Percentiles rank a stretch among this genome's conserved stretches.
Evolutionary conservation across 2,113 vertebrate species (phyloP).

Genomic region (Chlorodrepanis virens): DNA sequence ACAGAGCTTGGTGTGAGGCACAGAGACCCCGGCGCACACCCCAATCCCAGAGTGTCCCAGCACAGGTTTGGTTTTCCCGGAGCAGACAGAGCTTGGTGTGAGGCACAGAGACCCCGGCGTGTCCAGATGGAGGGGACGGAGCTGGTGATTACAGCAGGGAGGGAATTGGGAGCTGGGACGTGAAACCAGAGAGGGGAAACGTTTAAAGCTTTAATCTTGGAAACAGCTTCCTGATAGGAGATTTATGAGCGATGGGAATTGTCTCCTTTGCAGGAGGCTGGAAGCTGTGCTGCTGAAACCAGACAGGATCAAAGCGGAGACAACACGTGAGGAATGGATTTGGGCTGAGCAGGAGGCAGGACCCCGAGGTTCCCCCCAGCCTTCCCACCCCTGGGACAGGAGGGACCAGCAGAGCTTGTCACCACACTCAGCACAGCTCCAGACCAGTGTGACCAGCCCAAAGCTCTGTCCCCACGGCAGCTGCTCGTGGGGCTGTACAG

Average conservation of each 20-base stretch:
- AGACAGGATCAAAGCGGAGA: neutral
- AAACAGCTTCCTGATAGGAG: conserved; percentile 55
- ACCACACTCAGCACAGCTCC: neutral
- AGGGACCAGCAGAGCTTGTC: neutral
- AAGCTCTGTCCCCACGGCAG: neutral
- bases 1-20: neutral
- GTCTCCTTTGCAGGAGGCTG: conserved; percentile 13
- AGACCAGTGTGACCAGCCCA: accelerated
- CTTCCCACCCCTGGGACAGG: neutral
- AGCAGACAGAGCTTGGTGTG: neutral
- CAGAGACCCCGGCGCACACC: neutral
- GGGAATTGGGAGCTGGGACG: neutral
- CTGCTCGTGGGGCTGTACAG: neutral
- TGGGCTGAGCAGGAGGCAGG: neutral
- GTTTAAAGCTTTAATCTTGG: conserved; percentile 48
- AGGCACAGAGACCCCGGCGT: neutral
- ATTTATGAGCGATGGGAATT: conserved; percentile 55
- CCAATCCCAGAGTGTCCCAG: neutral
- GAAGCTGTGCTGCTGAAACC: neutral
- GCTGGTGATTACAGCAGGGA: neutral
- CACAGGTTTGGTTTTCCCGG: neutral
- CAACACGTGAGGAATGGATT: neutral
- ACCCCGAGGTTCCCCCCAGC: neutral
- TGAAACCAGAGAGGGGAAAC: conserved; percentile 50
- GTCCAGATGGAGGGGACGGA: neutral